Conservation (phyloP, 2,797 vertebrate species). For the Eutrigla gurnardus region DNA sequence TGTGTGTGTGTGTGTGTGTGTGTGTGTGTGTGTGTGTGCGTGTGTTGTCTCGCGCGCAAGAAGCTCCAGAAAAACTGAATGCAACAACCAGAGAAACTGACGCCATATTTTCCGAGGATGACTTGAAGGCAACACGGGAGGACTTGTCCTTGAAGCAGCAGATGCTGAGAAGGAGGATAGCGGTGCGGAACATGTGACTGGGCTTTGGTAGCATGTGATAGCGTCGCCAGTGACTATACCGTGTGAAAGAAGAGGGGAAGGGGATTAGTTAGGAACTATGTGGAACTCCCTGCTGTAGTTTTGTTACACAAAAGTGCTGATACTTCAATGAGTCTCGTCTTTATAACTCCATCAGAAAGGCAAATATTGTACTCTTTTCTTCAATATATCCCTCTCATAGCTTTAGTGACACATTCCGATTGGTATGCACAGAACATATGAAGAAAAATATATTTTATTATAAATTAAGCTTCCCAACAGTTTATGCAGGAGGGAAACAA, state of each 20-base stretch:
- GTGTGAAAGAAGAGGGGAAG: neutral
- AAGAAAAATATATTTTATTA: no score
- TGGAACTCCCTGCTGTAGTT: neutral
- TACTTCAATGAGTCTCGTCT: neutral
- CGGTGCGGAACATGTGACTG: slow-evolving; percentile 27
- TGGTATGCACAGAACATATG: no score
- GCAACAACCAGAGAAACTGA: no score
- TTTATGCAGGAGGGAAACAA: no score
- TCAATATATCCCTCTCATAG: neutral
- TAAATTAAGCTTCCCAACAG: no score
- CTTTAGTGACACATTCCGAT: no score
- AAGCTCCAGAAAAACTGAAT: no score
- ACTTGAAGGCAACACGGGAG: slow-evolving; percentile 1
- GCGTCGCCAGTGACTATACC: neutral
- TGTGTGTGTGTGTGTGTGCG: no score
- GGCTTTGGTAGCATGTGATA: slow-evolving; percentile 34
- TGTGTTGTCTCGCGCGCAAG: no score
- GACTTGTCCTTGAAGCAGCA: neutral
- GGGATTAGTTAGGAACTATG: neutral
- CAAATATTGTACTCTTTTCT: neutral
- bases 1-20: no score
- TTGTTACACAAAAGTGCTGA: neutral
- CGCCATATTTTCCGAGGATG: neutral
- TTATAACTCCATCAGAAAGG: neutral
- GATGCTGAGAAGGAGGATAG: slow-evolving; percentile 5